Base-by-base conservation (phyloP, 1,140 invertebrate species). In the Calephelis nemesis region DNA sequence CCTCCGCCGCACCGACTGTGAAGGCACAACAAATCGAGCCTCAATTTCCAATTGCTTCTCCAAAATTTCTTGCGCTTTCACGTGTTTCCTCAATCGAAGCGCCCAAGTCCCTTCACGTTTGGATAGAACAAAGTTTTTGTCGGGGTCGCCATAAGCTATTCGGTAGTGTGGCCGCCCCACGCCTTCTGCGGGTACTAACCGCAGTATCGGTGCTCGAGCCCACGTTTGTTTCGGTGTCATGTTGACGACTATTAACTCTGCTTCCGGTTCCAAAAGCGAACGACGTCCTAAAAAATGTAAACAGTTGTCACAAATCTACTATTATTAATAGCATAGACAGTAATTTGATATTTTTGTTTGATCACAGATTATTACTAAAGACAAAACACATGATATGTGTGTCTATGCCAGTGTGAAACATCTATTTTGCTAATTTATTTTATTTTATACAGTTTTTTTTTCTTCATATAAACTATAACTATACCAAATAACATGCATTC, bases 81-180 rank as follows among this genome's bases (percentile, higher is more conserved):
- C 68, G 42, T 87, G 87, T 48, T 69, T 75, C 11, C 87, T 54
- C 3, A 88, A 69, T 1, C 87, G 64, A 13, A 89, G 69, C 45
- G 86, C 86, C 84, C 87, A 88, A 2, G 80, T 79, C 65, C 88
- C 88, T 65, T 89, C 85, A 0, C 85, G 79, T 62, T 86, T 86
- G 48, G 75, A 77, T 12, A 90, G 77, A 0, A 83, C 50, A 74
- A 91, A 89, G 73, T 81, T 72, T 12, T 73, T 74, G 54, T 79
- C 60, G 5, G 72, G 63, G 74, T 89, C 83, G 0, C 88, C 88
- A 70, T 86, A 89, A 0, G 85, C 82, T 45, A 89, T 76, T 15
- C 84, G 72, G 72, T 91, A 89, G 73, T 89, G 87, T 1, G 87
- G 67, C 0, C 72, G 71, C 1, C 81, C 83, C 11, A 74, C 70